phyloP scores from a whole-genome alignment of 2,888 invertebrate genomes.

The Doris montereyensis region DNA sequence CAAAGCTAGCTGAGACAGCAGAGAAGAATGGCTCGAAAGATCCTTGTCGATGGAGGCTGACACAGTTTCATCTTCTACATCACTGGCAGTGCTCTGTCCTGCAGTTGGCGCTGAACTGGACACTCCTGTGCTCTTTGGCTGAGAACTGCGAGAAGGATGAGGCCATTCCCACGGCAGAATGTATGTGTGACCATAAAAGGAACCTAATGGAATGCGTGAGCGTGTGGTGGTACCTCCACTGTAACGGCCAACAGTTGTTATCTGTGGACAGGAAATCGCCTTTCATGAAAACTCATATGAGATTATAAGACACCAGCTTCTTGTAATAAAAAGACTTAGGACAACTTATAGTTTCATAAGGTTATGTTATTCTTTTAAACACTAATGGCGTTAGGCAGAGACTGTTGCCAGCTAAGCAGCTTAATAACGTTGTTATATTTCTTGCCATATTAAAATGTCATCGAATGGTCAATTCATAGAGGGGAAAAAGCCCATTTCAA shows the following conservation, averaged over 20 bases:
- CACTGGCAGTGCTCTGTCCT: not conserved
- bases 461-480: no score
- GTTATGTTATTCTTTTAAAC: no score
- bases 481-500: no score
- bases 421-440: no score
- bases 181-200: constrained; percentile 92
- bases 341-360: no score
- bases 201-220: constrained; percentile 92
- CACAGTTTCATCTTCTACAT: not conserved
- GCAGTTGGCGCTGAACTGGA: not conserved
- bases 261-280: constrained; percentile 75
- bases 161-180: constrained; percentile 77
- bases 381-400: no score
- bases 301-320: no score
- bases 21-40: constrained; percentile 55
- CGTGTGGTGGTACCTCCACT: constrained; percentile 92
- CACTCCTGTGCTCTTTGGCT: not conserved
- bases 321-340: no score
- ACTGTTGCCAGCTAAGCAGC: no score
- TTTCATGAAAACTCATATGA: not conserved
- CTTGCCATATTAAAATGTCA: no score
- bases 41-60: constrained; percentile 25
- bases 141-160: constrained; percentile 26
- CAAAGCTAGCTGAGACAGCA: constrained; percentile 76
- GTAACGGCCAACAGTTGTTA: constrained; percentile 91